phyloP scores from a whole-genome alignment of 2,797 vertebrate species.

The Enteromius paludinosus region DNA sequence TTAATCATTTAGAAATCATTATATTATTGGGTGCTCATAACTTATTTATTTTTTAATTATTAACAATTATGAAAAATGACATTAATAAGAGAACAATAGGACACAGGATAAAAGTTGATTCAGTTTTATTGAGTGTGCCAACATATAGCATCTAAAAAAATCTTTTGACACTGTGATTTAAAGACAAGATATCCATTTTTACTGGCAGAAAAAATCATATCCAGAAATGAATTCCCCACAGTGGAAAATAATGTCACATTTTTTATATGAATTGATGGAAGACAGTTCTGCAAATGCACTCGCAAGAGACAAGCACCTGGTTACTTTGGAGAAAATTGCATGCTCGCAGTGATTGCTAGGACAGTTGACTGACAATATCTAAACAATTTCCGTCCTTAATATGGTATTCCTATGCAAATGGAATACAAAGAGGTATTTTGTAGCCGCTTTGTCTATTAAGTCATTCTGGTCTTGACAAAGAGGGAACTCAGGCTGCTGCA shows the following conservation, averaged over 20 bases:
- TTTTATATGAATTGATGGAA: conserved; percentile 46
- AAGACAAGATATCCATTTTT: conserved; percentile 11
- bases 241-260: conserved; percentile 36
- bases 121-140: background rate
- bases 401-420: conserved; percentile 11
- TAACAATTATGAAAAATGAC: background rate
- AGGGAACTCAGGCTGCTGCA: background rate
- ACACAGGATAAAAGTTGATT: background rate
- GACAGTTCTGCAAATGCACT: conserved; percentile 19
- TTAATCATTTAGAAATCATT: background rate
- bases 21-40: background rate
- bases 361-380: conserved; percentile 45
- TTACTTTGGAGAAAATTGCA: conserved; percentile 21
- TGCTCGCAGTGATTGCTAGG: conserved; percentile 8
- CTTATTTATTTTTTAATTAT: background rate
- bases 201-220: conserved; percentile 16
- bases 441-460: background rate
- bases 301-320: conserved; percentile 20
- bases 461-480: conserved; percentile 20
- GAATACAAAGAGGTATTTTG: conserved; percentile 21
- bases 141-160: conserved; percentile 13
- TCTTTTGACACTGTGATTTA: conserved; percentile 5
- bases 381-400: conserved; percentile 22
- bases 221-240: conserved; percentile 9
- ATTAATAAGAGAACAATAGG: background rate